Evolutionary conservation across 2,113 vertebrate genomes (phyloP).

Genomic region (Puffinus mauretanicus): DNA sequence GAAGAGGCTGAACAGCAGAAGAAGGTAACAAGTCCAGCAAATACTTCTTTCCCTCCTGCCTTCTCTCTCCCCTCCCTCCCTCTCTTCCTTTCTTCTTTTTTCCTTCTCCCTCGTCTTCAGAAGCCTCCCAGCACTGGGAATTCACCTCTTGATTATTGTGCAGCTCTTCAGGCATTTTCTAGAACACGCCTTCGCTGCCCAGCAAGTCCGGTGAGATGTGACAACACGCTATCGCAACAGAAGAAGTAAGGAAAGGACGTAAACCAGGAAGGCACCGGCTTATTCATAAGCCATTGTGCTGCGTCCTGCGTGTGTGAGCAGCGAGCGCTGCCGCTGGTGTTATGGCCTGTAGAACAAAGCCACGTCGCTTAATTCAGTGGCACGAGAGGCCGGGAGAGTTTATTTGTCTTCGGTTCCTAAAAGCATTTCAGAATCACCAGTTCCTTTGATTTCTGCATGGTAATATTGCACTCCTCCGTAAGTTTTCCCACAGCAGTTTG

Average conservation of each 20-base stretch:
- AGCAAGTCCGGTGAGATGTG: not conserved
- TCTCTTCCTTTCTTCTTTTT: not conserved
- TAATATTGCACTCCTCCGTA: not conserved
- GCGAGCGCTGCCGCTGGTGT: not conserved
- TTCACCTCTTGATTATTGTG: not conserved
- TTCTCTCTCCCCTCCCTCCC: not conserved
- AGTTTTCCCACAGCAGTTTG: constrained; percentile 37
- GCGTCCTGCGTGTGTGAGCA: not conserved
- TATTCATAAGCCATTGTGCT: not conserved
- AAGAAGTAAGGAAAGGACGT: not conserved
- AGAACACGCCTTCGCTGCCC: not conserved
- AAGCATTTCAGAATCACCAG: not conserved
- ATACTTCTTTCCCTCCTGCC: not conserved
- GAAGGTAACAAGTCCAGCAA: not conserved
- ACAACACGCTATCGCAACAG: not conserved
- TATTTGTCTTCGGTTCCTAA: not conserved
- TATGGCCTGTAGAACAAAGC: not conserved
- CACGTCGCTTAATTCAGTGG: not conserved
- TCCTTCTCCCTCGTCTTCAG: not conserved
- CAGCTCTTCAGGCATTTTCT: not conserved
- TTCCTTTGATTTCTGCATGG: constrained; percentile 1
- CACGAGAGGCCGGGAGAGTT: not conserved
- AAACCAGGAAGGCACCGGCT: not conserved
- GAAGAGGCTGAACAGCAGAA: not conserved
- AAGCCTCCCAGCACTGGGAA: not conserved